Conservation (phyloP, 2,113 vertebrate genomes). For the Microcebus murinus region DNA sequence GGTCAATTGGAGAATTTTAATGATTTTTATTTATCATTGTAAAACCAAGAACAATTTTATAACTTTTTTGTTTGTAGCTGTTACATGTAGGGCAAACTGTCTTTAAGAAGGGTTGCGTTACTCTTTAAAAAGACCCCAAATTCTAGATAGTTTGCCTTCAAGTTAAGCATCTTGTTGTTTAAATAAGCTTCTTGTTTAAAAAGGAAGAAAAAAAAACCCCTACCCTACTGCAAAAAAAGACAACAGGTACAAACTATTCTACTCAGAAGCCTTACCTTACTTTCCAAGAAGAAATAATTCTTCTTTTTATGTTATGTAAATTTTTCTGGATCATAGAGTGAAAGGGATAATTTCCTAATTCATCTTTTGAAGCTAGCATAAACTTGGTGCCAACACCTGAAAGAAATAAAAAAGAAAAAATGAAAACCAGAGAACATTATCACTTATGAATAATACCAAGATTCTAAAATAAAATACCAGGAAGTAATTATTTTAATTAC, state of each 20-base stretch:
- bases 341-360: background rate
- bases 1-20: too few species aligned
- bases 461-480: slow-evolving; percentile 13
- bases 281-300: slow-evolving; percentile 1
- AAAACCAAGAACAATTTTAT: too few species aligned
- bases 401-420: background rate
- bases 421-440: background rate
- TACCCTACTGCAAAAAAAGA: background rate
- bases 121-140: too few species aligned
- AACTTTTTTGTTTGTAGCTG: too few species aligned
- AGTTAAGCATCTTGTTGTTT: too few species aligned
- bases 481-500: slow-evolving; percentile 39
- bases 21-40: too few species aligned
- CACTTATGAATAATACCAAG: background rate
- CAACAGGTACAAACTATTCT: background rate
- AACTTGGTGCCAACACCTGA: background rate
- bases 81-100: too few species aligned
- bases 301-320: background rate
- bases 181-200: too few species aligned
- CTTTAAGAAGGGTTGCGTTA: too few species aligned
- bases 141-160: too few species aligned
- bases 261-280: background rate
- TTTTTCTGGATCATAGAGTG: background rate
- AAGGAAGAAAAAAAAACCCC: too few species aligned
- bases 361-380: background rate